phyloP scores from a whole-genome alignment of 2,888 invertebrate genomes.

The Latheticus oryzae region DNA sequence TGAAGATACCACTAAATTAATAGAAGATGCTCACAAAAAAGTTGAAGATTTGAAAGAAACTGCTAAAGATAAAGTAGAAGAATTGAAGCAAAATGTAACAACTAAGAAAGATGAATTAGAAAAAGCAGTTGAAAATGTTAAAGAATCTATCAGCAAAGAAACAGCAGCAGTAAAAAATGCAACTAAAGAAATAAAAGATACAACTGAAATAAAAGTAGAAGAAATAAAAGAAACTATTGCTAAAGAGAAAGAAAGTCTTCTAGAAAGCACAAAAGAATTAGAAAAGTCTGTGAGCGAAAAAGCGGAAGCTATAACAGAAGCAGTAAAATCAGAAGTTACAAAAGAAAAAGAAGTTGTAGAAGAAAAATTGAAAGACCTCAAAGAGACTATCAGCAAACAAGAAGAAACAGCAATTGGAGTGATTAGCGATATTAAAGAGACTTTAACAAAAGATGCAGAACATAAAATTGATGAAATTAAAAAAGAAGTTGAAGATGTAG shows the following conservation, averaged over 20 bases:
- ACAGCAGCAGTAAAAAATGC: not conserved
- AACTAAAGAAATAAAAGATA: not conserved
- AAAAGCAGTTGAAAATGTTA: constrained; percentile 10
- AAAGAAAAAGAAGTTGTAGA: constrained; percentile 34
- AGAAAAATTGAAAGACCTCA: constrained; percentile 15
- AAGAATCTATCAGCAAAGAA: constrained; percentile 6
- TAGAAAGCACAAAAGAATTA: constrained; percentile 22
- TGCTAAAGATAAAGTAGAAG: constrained; percentile 38
- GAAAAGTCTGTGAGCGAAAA: constrained; percentile 21
- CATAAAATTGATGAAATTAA: constrained; percentile 16
- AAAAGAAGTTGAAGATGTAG: constrained; percentile 22
- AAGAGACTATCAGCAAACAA: constrained; percentile 6
- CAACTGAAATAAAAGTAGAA: too few relatives aligned
- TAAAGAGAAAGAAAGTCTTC: constrained; percentile 21
- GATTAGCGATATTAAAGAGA: constrained; percentile 23
- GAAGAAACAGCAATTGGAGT: constrained; percentile 23
- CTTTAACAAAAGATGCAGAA: constrained; percentile 19
- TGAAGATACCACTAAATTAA: constrained; percentile 10
- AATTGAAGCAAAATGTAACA: constrained; percentile 36
- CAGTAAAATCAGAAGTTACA: constrained; percentile 38
- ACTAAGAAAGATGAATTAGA: constrained; percentile 22
- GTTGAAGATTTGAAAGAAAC: constrained; percentile 42
- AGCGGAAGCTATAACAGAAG: constrained; percentile 26
- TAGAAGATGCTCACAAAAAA: constrained; percentile 31
- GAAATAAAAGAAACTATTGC: constrained; percentile 19